Evolutionary conservation across 30 jellyfish, hydroid and myxozoan species (phyloP).

Genomic region (Rhopilema esculentum): DNA sequence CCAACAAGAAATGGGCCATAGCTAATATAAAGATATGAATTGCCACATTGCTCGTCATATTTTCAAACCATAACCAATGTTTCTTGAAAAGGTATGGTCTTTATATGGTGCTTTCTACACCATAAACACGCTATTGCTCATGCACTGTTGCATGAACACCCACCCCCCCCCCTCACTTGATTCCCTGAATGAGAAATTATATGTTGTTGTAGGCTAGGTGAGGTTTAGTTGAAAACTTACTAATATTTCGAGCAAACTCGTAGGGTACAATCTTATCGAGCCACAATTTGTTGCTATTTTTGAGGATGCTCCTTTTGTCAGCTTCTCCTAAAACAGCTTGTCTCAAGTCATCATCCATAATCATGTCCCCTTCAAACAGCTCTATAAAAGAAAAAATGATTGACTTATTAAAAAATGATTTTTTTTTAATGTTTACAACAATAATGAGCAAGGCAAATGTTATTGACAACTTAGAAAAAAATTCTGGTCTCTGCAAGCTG

Average conservation of each 20-base stretch:
- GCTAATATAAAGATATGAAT: no score
- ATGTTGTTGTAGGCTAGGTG: background rate
- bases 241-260: constrained; percentile 41
- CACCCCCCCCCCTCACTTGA: no score
- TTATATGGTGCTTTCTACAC: no score
- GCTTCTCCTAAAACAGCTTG: constrained; percentile 86
- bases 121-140: no score
- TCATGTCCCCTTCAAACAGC: constrained; percentile 94
- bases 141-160: no score
- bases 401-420: background rate
- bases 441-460: background rate
- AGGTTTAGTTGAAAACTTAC: constrained; percentile 5
- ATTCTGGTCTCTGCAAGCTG: background rate
- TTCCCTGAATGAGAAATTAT: background rate
- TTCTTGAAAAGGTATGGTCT: no score
- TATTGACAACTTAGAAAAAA: background rate
- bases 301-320: constrained; percentile 70
- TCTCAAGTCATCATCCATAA: constrained; percentile 86
- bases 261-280: constrained; percentile 73
- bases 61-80: no score
- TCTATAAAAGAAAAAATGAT: constrained; percentile 45
- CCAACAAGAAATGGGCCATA: no score
- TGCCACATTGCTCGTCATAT: no score
- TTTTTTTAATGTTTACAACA: no score
- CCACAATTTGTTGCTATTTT: constrained; percentile 58